Evolutionary conservation across 2,888 invertebrate genomes (phyloP).

Genomic region (Zaprionus lineosus): DNA sequence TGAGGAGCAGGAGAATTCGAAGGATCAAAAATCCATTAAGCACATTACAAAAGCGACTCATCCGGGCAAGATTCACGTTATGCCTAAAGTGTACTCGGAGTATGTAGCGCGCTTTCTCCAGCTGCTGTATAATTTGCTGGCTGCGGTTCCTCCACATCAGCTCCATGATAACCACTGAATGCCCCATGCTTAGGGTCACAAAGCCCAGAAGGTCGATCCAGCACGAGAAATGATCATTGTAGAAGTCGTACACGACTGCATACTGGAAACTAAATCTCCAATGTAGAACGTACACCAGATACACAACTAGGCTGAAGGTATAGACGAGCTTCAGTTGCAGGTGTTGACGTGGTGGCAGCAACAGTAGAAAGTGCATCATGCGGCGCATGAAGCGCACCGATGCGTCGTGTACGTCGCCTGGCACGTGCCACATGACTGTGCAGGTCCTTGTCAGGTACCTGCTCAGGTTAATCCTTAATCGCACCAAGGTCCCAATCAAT

Average conservation of each 20-base stretch:
- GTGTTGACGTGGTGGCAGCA: slow-evolving; percentile 44
- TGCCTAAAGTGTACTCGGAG: slow-evolving; percentile 44
- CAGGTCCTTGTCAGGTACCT: background rate
- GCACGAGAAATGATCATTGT: slow-evolving; percentile 59
- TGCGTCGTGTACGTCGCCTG: slow-evolving; percentile 41
- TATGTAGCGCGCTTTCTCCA: slow-evolving; percentile 29
- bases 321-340: slow-evolving; percentile 32
- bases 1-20: background rate
- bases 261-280: slow-evolving; percentile 52
- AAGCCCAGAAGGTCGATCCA: slow-evolving; percentile 54
- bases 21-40: slow-evolving; percentile 17
- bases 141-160: slow-evolving; percentile 52
- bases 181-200: slow-evolving; percentile 22
- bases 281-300: background rate
- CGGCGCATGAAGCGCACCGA: slow-evolving; percentile 52
- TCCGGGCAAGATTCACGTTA: slow-evolving; percentile 22
- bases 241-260: slow-evolving; percentile 36
- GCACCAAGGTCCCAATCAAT: too few relatives aligned
- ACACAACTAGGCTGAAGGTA: background rate
- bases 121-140: slow-evolving; percentile 32
- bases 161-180: slow-evolving; percentile 37
- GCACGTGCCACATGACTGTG: slow-evolving; percentile 61
- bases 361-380: slow-evolving; percentile 45
- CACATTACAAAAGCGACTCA: slow-evolving; percentile 32
- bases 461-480: background rate